Conservation (phyloP, 2,113 vertebrate genomes). For the Eulemur macaco region DNA sequence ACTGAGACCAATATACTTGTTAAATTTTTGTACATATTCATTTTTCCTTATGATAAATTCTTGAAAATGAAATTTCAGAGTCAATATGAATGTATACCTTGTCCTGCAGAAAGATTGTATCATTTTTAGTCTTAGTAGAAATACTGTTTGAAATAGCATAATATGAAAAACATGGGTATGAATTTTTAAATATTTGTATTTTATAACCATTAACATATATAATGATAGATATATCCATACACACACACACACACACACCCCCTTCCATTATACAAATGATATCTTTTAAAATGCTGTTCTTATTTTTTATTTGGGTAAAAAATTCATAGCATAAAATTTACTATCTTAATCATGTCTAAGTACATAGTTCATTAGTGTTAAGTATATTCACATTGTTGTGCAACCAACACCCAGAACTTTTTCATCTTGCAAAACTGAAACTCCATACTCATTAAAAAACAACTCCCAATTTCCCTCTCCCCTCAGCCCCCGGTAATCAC, state of each 20-base stretch:
- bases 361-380: not conserved
- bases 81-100: not conserved
- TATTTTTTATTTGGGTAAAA: not conserved
- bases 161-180: not conserved
- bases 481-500: not conserved
- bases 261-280: not conserved
- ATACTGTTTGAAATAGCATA: not conserved
- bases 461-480: not conserved
- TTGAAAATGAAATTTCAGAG: not conserved
- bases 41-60: not conserved
- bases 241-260: too few species aligned
- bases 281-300: not conserved
- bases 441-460: not conserved
- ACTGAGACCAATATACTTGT: not conserved
- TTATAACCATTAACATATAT: not conserved
- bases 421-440: not conserved
- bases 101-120: not conserved
- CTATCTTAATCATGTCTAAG: not conserved
- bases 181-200: not conserved
- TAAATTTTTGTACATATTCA: not conserved
- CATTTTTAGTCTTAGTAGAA: not conserved
- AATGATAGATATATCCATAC: too few species aligned
- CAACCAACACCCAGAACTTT: not conserved
- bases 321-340: not conserved
- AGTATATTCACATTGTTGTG: not conserved